Conservation (phyloP, 92 coral and sea anemone genomes). For the Epizoanthus illoricatus region DNA sequence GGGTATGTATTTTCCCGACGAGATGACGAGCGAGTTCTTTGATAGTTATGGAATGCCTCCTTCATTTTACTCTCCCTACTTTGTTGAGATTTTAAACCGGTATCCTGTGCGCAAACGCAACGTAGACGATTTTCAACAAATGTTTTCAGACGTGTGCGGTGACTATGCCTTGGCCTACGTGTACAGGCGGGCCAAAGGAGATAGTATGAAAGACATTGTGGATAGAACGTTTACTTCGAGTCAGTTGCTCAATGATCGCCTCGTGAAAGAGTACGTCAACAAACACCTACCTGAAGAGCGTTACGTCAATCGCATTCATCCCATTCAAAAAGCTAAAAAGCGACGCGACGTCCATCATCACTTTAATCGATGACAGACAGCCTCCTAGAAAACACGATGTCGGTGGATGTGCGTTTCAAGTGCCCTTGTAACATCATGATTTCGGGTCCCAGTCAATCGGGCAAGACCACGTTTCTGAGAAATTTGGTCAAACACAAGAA, state of each 20-base stretch:
- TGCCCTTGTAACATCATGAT: background rate
- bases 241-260: background rate
- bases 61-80: background rate
- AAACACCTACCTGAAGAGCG: background rate
- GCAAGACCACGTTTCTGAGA: constrained; percentile 1
- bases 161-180: constrained; percentile 42
- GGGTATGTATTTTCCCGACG: constrained; percentile 23
- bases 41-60: constrained; percentile 51
- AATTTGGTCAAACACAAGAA: background rate
- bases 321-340: background rate
- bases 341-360: background rate
- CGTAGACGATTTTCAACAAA: constrained; percentile 24
- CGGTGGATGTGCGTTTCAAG: background rate
- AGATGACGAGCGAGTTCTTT: constrained; percentile 37
- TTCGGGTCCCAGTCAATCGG: constrained; percentile 13
- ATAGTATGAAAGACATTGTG: background rate
- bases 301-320: background rate
- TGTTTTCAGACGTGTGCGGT: constrained; percentile 39
- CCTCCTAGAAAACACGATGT: too few relatives aligned
- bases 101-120: background rate
- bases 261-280: background rate
- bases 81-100: background rate
- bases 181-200: constrained; percentile 20
- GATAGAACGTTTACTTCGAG: too few relatives aligned
- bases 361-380: background rate